Evolutionary conservation across 2,888 invertebrate genomes (phyloP).

Genomic region (Cephus spinipes): DNA sequence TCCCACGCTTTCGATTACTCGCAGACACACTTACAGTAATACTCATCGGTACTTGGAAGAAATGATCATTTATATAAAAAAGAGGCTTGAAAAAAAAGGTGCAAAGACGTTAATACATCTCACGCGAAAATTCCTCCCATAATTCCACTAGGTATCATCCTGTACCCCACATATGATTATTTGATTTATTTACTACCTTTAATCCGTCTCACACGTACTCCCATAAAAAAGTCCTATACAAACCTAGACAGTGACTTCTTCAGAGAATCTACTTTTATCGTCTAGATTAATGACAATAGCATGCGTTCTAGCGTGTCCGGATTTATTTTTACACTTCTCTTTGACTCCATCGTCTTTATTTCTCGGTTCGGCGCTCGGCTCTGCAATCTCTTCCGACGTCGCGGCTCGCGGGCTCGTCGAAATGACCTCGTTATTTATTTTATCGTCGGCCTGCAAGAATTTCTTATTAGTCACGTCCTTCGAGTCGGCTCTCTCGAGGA

Average conservation of each 20-base stretch:
- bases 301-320: constrained; percentile 79
- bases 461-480: constrained; percentile 49
- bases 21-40: not conserved
- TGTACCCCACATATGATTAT: not conserved
- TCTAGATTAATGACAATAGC: constrained; percentile 85
- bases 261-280: constrained; percentile 84
- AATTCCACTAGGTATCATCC: not conserved
- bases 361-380: constrained; percentile 30
- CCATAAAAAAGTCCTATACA: not conserved
- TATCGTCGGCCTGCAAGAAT: constrained; percentile 24
- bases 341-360: constrained; percentile 32
- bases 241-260: constrained; percentile 81
- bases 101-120: not conserved
- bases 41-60: not conserved
- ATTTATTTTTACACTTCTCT: constrained; percentile 57
- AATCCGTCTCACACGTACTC: not conserved
- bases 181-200: not conserved
- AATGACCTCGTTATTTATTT: constrained; percentile 16
- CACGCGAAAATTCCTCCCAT: not conserved
- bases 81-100: not conserved
- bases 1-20: not conserved
- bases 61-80: not conserved
- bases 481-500: constrained; percentile 65
- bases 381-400: constrained; percentile 29
- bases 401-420: constrained; percentile 8